These are phyloP conservation scores for Rhinolophus ferrumequinum DNA, from an alignment of 2,113 vertebrate species.

Conservation along the genomic window DNA sequence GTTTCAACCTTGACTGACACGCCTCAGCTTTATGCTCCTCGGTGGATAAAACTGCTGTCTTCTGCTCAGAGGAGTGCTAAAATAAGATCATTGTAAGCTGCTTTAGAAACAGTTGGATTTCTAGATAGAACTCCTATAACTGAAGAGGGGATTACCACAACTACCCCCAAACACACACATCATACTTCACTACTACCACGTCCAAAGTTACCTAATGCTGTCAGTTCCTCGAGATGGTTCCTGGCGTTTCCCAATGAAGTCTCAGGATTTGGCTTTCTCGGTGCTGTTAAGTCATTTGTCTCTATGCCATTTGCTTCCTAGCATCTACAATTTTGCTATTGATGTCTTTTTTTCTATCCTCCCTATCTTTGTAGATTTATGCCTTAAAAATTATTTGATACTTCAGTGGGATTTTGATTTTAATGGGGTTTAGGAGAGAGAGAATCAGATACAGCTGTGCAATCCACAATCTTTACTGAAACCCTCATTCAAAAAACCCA, in stretches of 20 bases:
- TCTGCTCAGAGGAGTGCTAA: not conserved
- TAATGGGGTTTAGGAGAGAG: not conserved
- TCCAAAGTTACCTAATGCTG: not conserved
- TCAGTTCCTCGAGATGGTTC: not conserved
- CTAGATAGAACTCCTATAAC: not conserved
- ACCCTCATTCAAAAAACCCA: not conserved
- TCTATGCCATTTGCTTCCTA: not conserved
- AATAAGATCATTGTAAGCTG: not conserved
- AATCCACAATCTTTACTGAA: not conserved
- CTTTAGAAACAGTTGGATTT: not conserved
- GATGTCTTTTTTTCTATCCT: not conserved
- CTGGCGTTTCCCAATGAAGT: not conserved
- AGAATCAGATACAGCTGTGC: not conserved
- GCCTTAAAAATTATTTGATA: not conserved
- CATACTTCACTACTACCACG: not conserved
- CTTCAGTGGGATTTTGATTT: not conserved
- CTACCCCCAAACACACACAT: accelerated
- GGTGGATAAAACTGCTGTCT: not conserved
- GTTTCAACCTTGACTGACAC: not conserved
- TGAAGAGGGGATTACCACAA: not conserved
- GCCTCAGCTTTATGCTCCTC: not conserved
- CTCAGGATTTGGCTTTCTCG: not conserved
- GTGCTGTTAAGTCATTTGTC: not conserved
- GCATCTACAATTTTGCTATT: not conserved
- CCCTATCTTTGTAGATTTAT: not conserved